Conservation (phyloP, 2,888 invertebrate genomes). For the Notodonta dromedarius region DNA sequence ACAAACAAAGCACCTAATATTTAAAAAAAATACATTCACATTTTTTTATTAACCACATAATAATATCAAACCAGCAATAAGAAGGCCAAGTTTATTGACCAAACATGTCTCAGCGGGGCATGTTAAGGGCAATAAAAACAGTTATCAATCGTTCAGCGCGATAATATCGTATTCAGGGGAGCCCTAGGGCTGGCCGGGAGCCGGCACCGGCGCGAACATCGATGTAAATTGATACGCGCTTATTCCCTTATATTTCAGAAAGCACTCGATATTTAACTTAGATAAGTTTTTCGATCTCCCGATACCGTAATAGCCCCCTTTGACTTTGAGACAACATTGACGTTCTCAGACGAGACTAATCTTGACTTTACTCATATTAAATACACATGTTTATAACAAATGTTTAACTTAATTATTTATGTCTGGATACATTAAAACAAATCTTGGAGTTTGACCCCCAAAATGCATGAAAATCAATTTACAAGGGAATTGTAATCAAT, state of each 20-base stretch:
- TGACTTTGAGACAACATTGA: slow-evolving; percentile 52
- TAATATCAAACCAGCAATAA: not conserved
- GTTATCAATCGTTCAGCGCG: slow-evolving; percentile 52
- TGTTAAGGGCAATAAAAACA: slow-evolving; percentile 46
- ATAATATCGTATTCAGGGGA: slow-evolving; percentile 54
- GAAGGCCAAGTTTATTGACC: slow-evolving; percentile 19
- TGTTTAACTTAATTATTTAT: no score
- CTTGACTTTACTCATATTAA: no score
- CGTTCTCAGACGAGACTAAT: slow-evolving; percentile 33
- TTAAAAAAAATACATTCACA: no score
- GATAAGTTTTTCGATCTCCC: slow-evolving; percentile 1
- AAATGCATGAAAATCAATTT: no score
- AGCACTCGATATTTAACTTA: not conserved
- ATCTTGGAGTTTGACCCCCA: no score
- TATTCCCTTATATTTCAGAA: slow-evolving; percentile 26
- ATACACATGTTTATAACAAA: no score
- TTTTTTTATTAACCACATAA: not conserved
- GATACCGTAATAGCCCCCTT: slow-evolving; percentile 27
- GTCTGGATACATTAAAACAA: no score
- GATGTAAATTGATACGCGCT: slow-evolving; percentile 53
- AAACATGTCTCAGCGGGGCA: slow-evolving; percentile 21
- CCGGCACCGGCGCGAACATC: slow-evolving; percentile 43
- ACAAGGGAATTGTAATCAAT: no score
- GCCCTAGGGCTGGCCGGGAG: slow-evolving; percentile 43
- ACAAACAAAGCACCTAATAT: no score